Conservation (phyloP, 1,140 invertebrate genomes). For the Andrena cerasifolii region DNA sequence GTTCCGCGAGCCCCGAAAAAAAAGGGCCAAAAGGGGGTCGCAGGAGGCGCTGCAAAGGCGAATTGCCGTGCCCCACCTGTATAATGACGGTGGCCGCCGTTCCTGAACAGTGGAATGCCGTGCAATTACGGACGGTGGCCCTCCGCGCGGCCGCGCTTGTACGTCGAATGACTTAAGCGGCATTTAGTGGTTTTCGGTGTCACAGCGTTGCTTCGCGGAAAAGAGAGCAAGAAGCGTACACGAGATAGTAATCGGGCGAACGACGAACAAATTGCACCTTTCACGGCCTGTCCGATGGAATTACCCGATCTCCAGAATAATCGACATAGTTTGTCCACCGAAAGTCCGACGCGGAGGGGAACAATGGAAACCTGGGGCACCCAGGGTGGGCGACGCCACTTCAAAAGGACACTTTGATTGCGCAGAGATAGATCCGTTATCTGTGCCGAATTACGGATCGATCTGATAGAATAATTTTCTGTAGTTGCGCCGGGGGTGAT, state of each 20-base stretch:
- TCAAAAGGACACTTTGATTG: background rate
- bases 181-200: slow-evolving; percentile 69
- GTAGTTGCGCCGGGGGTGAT: too few relatives aligned
- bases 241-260: slow-evolving; percentile 49
- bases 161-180: slow-evolving; percentile 67
- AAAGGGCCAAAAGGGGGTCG: slow-evolving; percentile 48
- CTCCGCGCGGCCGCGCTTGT: slow-evolving; percentile 50
- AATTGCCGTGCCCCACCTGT: slow-evolving; percentile 59
- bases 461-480: too few relatives aligned
- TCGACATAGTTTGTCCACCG: slow-evolving; percentile 17
- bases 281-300: slow-evolving; percentile 54
- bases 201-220: slow-evolving; percentile 52
- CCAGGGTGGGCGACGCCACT: background rate
- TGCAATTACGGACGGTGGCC: slow-evolving; percentile 67
- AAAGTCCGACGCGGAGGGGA: background rate
- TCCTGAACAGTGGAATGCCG: slow-evolving; percentile 62
- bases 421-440: too few relatives aligned
- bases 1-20: slow-evolving; percentile 36
- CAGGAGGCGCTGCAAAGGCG: slow-evolving; percentile 50
- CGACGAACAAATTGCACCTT: slow-evolving; percentile 63
- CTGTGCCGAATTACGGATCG: too few relatives aligned
- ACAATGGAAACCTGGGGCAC: slow-evolving; percentile 2
- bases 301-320: slow-evolving; percentile 56
- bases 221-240: slow-evolving; percentile 4
- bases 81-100: slow-evolving; percentile 59